Conservation (phyloP, 2,797 vertebrate species). For the Cirrhinus molitorella region DNA sequence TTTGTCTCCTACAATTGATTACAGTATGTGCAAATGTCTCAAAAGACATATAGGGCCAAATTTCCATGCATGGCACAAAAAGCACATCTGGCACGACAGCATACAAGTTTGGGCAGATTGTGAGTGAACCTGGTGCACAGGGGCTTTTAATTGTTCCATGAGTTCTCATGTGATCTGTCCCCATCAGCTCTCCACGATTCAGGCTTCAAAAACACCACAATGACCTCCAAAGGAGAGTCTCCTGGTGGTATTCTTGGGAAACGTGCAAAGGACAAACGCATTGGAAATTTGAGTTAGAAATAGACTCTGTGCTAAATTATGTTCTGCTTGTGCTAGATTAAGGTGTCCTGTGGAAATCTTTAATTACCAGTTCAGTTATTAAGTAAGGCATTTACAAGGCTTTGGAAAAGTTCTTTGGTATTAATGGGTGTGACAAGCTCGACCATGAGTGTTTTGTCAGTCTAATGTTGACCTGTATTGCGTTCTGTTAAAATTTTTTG, state of each 20-base stretch:
- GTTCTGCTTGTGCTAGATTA: slow-evolving; percentile 4
- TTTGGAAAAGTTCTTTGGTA: background rate
- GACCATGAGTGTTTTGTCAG: background rate
- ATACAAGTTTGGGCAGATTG: background rate
- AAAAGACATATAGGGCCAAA: background rate
- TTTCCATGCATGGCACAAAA: slow-evolving; percentile 25
- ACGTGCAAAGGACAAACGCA: background rate
- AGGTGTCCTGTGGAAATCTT: background rate
- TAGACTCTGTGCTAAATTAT: slow-evolving; percentile 17
- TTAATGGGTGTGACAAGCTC: background rate
- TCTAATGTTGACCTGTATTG: background rate
- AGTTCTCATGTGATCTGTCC: background rate
- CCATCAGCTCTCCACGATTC: background rate
- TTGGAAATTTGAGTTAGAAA: slow-evolving; percentile 8
- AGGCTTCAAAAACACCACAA: slow-evolving; percentile 16
- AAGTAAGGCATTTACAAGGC: background rate
- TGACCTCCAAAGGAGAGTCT: slow-evolving; percentile 7
- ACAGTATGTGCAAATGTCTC: background rate
- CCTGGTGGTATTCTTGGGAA: slow-evolving; percentile 13
- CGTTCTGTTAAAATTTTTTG: background rate
- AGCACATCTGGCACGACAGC: background rate
- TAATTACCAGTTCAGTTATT: slow-evolving; percentile 13
- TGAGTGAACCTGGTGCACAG: background rate
- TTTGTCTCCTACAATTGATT: background rate
- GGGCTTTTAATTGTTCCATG: background rate